Evolutionary conservation across 92 coral and sea anemone genomes (phyloP).

Genomic region (Umimayanthus kanabou): DNA sequence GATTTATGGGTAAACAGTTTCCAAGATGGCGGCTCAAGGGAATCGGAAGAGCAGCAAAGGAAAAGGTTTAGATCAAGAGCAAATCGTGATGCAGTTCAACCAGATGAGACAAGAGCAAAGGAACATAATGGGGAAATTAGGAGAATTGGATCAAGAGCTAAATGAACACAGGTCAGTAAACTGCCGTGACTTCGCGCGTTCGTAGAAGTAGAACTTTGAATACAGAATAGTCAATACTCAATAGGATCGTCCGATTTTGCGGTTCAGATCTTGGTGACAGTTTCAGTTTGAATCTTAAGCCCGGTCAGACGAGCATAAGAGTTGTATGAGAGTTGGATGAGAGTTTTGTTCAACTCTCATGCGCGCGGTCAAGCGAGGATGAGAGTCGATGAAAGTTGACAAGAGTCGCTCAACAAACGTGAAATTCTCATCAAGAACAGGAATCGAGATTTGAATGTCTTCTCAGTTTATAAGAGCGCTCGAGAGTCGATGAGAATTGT

Average conservation of each 20-base stretch:
- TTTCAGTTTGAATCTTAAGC: background rate
- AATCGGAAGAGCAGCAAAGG: conserved; percentile 70
- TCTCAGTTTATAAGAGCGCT: too few relatives aligned
- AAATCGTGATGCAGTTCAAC: conserved; percentile 81
- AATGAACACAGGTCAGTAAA: conserved; percentile 89
- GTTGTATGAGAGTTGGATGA: too few relatives aligned
- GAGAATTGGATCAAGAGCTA: conserved; percentile 93
- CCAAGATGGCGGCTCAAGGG: conserved; percentile 87
- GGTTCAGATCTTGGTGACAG: too few relatives aligned
- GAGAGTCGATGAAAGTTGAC: background rate
- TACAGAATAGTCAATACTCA: too few relatives aligned
- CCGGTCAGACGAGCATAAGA: too few relatives aligned
- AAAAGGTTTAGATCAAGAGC: conserved; percentile 87
- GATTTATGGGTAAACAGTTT: background rate
- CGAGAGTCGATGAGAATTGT: too few relatives aligned
- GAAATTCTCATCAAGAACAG: too few relatives aligned
- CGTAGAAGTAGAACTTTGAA: too few relatives aligned
- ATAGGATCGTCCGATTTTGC: background rate
- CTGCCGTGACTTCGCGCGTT: background rate
- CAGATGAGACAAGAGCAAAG: conserved; percentile 94
- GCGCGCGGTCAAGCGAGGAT: too few relatives aligned
- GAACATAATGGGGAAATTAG: conserved; percentile 75
- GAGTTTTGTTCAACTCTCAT: too few relatives aligned
- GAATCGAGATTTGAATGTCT: too few relatives aligned
- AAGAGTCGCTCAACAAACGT: too few relatives aligned